A percentile compares a stretch with the other conserved stretches of the same genome.
These are phyloP conservation scores for Rallus limicola DNA, from an alignment of 2,113 vertebrate species.

Conservation along the genomic window DNA sequence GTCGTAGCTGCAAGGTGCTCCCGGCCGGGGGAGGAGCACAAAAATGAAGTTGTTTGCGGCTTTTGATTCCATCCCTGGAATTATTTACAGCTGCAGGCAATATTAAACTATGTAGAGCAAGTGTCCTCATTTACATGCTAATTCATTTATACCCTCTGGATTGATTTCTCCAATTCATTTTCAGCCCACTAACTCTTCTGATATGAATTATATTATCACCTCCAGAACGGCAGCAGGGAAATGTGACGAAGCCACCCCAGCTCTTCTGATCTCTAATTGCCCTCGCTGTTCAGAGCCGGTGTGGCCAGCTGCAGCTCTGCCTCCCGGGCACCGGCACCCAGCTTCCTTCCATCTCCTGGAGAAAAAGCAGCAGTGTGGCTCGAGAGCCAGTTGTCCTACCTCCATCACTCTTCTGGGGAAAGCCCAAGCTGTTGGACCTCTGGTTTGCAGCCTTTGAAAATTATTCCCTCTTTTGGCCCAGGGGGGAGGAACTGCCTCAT, in stretches of 20 bases:
- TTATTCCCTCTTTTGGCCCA: neutral
- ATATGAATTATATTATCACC: slow-evolving; percentile 78
- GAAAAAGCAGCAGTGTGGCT: neutral
- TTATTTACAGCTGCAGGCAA: slow-evolving; percentile 81
- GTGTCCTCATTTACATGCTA: slow-evolving; percentile 82
- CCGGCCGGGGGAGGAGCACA: slow-evolving; percentile 51
- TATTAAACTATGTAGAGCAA: slow-evolving; percentile 80
- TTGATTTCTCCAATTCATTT: slow-evolving; percentile 81
- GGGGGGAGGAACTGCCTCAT: neutral
- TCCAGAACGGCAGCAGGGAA: slow-evolving; percentile 69
- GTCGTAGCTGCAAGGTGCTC: slow-evolving; percentile 59
- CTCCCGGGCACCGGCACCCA: slow-evolving; percentile 21
- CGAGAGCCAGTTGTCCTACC: neutral
- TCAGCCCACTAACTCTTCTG: slow-evolving; percentile 78
- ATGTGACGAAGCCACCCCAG: slow-evolving; percentile 47
- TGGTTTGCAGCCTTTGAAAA: neutral
- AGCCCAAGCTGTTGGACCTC: neutral
- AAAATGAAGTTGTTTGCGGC: slow-evolving; percentile 79
- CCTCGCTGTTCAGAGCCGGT: slow-evolving; percentile 6
- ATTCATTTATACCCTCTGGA: slow-evolving; percentile 83
- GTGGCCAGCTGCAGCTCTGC: slow-evolving; percentile 14
- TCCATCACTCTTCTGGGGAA: neutral
- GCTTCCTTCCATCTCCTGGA: neutral
- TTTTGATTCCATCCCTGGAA: slow-evolving; percentile 77
- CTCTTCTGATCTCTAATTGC: slow-evolving; percentile 63